Evolutionary conservation across 2,888 invertebrate species (phyloP).

Genomic region (Thyatira batis): DNA sequence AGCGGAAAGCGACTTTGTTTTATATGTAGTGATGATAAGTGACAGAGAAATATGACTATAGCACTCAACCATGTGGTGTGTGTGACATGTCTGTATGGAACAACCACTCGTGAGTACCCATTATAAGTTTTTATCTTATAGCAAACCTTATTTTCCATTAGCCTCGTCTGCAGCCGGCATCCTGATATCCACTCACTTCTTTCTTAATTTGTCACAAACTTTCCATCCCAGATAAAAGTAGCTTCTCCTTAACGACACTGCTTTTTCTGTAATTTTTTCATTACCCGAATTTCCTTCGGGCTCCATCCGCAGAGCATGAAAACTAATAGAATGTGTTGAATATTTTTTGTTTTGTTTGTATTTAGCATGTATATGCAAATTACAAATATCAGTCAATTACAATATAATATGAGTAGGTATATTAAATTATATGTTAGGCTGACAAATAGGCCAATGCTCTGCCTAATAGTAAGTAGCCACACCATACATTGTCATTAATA

Average conservation of each 20-base stretch:
- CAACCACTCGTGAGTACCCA: not conserved
- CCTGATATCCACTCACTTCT: slow-evolving; percentile 23
- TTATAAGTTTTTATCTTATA: slow-evolving; percentile 14
- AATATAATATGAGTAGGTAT: no score
- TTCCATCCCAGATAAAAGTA: slow-evolving; percentile 56
- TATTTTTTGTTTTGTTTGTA: no score
- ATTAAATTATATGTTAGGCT: no score
- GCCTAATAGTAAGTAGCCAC: no score
- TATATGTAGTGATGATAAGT: no score
- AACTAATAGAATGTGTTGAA: not conserved
- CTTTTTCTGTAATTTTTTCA: slow-evolving; percentile 53
- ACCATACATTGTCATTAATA: not conserved
- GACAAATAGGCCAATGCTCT: no score
- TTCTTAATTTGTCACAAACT: slow-evolving; percentile 69
- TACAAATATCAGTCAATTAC: no score
- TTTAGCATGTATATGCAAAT: no score
- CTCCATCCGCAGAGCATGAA: not conserved
- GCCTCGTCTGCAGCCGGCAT: slow-evolving; percentile 7
- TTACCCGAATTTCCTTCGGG: slow-evolving; percentile 20
- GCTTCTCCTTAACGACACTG: slow-evolving; percentile 48
- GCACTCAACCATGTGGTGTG: no score
- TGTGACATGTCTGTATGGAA: not conserved
- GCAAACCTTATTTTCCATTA: slow-evolving; percentile 14
- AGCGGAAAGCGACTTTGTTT: no score
- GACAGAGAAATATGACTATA: no score